A percentile compares a stretch with the other conserved stretches of the same genome.
Evolutionary conservation across 2,888 invertebrate genomes (phyloP).

Genomic region (Melanotus villosus): DNA sequence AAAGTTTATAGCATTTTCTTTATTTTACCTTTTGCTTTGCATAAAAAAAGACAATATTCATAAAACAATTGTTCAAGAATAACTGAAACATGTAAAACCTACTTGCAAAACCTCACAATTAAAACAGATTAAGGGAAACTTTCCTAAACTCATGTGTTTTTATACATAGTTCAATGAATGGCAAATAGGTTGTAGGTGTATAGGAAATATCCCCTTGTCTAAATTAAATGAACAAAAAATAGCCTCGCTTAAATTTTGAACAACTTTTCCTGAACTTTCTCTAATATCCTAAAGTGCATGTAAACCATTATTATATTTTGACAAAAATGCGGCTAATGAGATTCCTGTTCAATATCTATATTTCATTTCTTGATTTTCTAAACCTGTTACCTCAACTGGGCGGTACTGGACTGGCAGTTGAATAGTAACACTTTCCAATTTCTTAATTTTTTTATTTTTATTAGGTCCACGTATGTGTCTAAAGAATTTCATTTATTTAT

Average conservation of each 20-base stretch:
- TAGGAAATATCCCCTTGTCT: neutral
- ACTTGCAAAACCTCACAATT: too few relatives aligned
- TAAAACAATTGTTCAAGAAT: too few relatives aligned
- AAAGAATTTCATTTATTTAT: too few relatives aligned
- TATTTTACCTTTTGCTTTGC: too few relatives aligned
- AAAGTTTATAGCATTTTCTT: too few relatives aligned
- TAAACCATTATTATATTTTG: slow-evolving; percentile 10
- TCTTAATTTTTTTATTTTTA: neutral
- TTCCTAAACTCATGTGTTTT: too few relatives aligned
- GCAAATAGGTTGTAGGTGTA: neutral
- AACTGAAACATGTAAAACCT: too few relatives aligned
- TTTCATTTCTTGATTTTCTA: slow-evolving; percentile 6
- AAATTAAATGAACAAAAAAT: neutral
- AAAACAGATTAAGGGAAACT: too few relatives aligned
- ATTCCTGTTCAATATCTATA: slow-evolving; percentile 1
- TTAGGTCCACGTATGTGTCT: too few relatives aligned
- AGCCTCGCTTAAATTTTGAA: neutral
- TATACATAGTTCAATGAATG: too few relatives aligned
- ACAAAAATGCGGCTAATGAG: slow-evolving; percentile 18
- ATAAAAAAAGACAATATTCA: too few relatives aligned
- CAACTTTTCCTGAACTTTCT: slow-evolving; percentile 16
- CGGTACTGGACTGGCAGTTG: neutral
- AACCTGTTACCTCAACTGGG: neutral
- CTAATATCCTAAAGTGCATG: neutral
- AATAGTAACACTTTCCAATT: neutral